Percentiles rank a stretch among this genome's conserved stretches.
These are phyloP conservation scores for Oreotrochilus melanogaster DNA, from an alignment of 2,113 vertebrate genomes.

Conservation along the genomic window DNA sequence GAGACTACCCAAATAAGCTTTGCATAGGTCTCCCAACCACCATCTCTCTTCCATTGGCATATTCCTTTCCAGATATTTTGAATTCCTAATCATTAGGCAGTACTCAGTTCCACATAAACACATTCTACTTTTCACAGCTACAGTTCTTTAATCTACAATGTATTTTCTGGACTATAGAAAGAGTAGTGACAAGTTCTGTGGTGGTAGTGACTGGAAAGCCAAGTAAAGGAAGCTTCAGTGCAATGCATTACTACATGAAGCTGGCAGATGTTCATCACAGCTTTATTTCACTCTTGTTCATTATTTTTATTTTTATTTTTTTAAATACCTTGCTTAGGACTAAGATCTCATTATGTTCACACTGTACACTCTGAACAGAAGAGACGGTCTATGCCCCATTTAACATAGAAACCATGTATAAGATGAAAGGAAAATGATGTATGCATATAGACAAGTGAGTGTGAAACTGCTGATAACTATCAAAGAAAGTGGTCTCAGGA, in stretches of 20 bases:
- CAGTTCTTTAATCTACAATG: background rate
- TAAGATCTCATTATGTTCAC: background rate
- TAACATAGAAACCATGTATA: background rate
- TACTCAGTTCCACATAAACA: background rate
- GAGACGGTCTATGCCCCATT: background rate
- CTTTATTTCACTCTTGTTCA: background rate
- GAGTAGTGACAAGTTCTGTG: background rate
- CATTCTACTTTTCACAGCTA: background rate
- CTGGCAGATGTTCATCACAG: background rate
- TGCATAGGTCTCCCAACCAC: background rate
- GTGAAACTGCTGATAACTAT: background rate
- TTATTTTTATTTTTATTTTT: background rate
- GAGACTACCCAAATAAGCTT: background rate
- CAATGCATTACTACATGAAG: background rate
- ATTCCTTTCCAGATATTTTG: background rate
- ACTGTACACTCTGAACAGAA: background rate
- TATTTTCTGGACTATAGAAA: background rate
- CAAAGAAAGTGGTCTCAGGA: background rate
- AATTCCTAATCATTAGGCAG: background rate
- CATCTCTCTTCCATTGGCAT: background rate
- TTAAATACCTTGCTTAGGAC: background rate
- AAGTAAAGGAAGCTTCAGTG: background rate
- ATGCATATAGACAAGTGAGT: background rate
- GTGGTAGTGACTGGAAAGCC: background rate
- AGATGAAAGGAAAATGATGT: background rate